Percentiles rank a stretch among this genome's conserved stretches.
Conservation (phyloP, 2,888 invertebrate species). For the Zhuqinia jingwanae region DNA sequence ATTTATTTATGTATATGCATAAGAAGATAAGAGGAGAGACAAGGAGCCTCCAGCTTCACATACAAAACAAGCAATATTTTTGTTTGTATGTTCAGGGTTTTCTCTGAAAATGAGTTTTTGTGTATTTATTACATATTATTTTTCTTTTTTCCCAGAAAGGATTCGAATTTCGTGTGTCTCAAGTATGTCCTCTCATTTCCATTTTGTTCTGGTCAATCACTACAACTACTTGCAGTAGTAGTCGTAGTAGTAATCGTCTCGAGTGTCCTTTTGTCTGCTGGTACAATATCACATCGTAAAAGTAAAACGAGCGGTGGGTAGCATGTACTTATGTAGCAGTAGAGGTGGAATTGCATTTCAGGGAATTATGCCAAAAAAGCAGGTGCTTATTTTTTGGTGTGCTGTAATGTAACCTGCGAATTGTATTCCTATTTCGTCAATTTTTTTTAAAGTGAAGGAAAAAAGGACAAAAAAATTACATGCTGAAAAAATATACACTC, state of each 20-base stretch:
- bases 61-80: too few relatives aligned
- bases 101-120: background rate
- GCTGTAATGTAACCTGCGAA: background rate
- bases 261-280: background rate
- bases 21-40: background rate
- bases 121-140: slow-evolving; percentile 4
- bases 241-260: slow-evolving; percentile 19
- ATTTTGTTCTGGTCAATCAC: background rate
- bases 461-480: slow-evolving; percentile 1
- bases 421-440: background rate
- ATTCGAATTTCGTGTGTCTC: background rate
- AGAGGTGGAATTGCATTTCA: slow-evolving; percentile 37
- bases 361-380: slow-evolving; percentile 24
- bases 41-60: too few relatives aligned
- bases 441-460: background rate
- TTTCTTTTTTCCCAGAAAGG: background rate
- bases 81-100: too few relatives aligned
- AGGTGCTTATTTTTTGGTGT: background rate
- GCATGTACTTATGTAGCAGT: too few relatives aligned
- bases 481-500: slow-evolving; percentile 2
- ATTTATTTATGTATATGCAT: too few relatives aligned
- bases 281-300: background rate
- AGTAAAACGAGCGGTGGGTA: background rate
- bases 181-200: background rate
- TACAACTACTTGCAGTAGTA: background rate